A percentile compares a stretch with the other conserved stretches of the same genome.
Evolutionary conservation across 1,140 invertebrate genomes (phyloP).

Genomic region (Aleiodes sp.): DNA sequence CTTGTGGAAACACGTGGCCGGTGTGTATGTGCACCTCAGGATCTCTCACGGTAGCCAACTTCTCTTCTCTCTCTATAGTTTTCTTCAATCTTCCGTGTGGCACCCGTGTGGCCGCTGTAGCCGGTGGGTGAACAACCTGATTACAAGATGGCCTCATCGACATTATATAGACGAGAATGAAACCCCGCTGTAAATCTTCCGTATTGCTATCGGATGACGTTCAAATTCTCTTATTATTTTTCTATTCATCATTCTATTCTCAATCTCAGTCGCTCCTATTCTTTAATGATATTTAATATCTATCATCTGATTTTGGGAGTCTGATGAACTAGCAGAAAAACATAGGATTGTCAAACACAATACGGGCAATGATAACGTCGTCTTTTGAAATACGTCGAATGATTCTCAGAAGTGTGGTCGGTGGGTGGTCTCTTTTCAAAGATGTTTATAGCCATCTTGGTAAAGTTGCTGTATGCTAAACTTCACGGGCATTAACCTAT

Average conservation of each 20-base stretch:
- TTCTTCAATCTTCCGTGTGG: conserved; percentile 4
- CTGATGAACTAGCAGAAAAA: background rate
- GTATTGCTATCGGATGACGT: background rate
- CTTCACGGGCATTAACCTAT: background rate
- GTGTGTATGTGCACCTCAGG: background rate
- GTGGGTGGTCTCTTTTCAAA: conserved; percentile 39
- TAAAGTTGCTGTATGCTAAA: conserved; percentile 14
- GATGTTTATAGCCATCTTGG: conserved; percentile 34
- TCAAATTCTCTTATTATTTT: background rate
- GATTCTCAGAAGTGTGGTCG: conserved; percentile 15
- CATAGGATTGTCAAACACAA: background rate
- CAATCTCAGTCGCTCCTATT: background rate
- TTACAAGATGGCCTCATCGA: conserved; percentile 15
- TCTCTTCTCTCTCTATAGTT: background rate
- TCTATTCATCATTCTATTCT: background rate
- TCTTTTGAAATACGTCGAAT: conserved; percentile 3
- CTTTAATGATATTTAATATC: conserved; percentile 4
- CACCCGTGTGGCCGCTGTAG: too few species aligned
- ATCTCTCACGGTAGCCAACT: background rate
- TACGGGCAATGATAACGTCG: conserved; percentile 11
- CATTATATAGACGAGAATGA: conserved; percentile 7
- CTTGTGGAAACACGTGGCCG: background rate
- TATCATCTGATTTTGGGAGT: background rate
- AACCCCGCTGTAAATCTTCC: background rate
- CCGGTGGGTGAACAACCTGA: conserved; percentile 16